phyloP scores from a whole-genome alignment of 2,113 vertebrate species.

The Eulemur rufifrons region DNA sequence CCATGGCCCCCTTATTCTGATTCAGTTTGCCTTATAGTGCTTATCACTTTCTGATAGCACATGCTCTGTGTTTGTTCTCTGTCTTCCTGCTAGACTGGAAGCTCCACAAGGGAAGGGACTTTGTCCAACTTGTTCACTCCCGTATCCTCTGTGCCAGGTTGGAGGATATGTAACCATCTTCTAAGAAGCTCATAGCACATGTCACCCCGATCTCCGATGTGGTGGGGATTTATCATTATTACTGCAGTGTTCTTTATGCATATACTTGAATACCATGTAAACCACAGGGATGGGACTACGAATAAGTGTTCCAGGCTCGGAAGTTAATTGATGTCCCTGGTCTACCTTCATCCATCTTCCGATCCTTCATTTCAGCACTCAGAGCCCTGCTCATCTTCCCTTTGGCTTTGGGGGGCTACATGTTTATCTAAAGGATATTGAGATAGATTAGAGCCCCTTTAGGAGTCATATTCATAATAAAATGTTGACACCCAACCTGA shows the following conservation, averaged over 20 bases:
- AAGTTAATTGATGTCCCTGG: constrained; percentile 17
- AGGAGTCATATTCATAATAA: constrained; percentile 10
- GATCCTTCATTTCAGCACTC: not conserved
- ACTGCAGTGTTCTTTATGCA: not conserved
- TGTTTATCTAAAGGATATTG: constrained; percentile 42
- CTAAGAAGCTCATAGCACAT: not conserved
- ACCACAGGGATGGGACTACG: not conserved
- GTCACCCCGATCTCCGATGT: not conserved
- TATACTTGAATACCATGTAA: not conserved
- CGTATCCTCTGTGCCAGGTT: not conserved
- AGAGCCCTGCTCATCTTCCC: not conserved
- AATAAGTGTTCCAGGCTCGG: not conserved
- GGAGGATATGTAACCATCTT: not conserved
- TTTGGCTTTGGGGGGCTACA: not conserved
- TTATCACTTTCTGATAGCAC: not conserved
- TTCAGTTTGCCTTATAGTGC: not conserved
- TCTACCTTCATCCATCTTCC: not conserved
- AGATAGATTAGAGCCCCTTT: not conserved
- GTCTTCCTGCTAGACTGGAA: not conserved
- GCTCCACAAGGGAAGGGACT: not conserved
- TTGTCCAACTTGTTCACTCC: not conserved
- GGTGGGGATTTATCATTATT: not conserved
- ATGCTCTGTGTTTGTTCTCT: not conserved
- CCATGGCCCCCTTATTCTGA: not conserved
- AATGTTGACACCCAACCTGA: constrained; percentile 21